Evolutionary conservation across 2,888 invertebrate species (phyloP).

Genomic region (Phytoseiulus persimilis): DNA sequence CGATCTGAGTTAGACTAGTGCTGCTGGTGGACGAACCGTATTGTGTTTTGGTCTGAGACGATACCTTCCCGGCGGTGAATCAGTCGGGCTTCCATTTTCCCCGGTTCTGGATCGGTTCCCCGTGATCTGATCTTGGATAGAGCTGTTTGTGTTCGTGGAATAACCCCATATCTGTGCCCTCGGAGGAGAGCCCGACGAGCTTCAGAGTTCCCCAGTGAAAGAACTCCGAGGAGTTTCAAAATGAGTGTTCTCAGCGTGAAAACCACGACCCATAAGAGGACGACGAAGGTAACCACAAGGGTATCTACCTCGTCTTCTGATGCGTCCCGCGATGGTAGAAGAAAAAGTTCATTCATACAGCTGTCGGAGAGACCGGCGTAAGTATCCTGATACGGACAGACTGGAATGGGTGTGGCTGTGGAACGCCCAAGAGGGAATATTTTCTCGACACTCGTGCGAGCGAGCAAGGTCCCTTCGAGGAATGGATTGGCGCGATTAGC

Average conservation of each 20-base stretch:
- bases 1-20: neutral
- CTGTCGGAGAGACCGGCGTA: constrained; percentile 33
- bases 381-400: neutral
- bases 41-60: neutral
- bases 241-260: constrained; percentile 36
- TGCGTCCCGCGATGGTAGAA: constrained; percentile 10
- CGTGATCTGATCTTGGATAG: neutral
- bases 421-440: neutral
- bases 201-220: neutral
- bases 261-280: constrained; percentile 27
- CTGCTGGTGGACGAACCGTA: neutral
- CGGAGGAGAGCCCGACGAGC: neutral
- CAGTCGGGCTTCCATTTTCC: neutral
- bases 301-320: constrained; percentile 28
- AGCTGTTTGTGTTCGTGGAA: neutral
- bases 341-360: constrained; percentile 24
- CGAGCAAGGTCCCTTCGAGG: neutral
- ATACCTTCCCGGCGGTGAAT: neutral
- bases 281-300: constrained; percentile 36
- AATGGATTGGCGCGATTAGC: too few species aligned
- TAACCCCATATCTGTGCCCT: too few species aligned
- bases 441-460: neutral
- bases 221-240: neutral
- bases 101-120: neutral
- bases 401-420: neutral